Base-by-base conservation (phyloP, 1,140 invertebrate genomes). In the Neodiprion lecontei region DNA sequence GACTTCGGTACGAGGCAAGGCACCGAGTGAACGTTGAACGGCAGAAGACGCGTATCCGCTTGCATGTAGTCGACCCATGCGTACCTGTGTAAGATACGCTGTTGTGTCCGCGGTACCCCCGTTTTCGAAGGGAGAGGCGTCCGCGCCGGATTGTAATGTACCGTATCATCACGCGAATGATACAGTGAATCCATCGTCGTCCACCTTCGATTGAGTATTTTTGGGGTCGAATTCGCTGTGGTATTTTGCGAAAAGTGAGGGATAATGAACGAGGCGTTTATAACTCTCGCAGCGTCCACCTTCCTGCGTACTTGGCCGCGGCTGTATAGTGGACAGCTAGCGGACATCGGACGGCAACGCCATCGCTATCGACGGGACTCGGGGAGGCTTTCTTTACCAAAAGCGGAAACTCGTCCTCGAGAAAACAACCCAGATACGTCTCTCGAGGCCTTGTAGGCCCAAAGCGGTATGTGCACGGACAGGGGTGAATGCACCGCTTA, bases 341-440 rank as follows among this genome's bases (percentile, higher is more conserved):
- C 76, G 49, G 79, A 79, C 74, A 83, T 84, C 82, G 81, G 80
- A 65, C 73, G 12, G 73, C 53, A 28, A 76, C 71, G 40, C 1
- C 28, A 67, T 76, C 1, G 28, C 28, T 40, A 40, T 40, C 53
- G n/a, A 14, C 28, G 28, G 28, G 2, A 40, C 75, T 67, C 70
- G 69, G 77, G 77, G 69, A 79, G 74, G 74, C 72, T 79, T 74
- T 76, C 77, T 81, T 81, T 79, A 86, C 84, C 84, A 87, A 87
- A 86, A 81, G 77, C 48, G 82, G 84, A 78, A 82, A 83, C 80
- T 75, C 71, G 80, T 78, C 76, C 23, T 67, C 69, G 74, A 83
- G 83, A 80, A 85, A 83, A 83, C 82, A 81, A 80, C 70, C 83
- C 80, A 86, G 84, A 86, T 87, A 86, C 81, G 84, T 87, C 86